Base-by-base conservation (phyloP, 2,888 invertebrate genomes). In the Cyclophora punctaria region DNA sequence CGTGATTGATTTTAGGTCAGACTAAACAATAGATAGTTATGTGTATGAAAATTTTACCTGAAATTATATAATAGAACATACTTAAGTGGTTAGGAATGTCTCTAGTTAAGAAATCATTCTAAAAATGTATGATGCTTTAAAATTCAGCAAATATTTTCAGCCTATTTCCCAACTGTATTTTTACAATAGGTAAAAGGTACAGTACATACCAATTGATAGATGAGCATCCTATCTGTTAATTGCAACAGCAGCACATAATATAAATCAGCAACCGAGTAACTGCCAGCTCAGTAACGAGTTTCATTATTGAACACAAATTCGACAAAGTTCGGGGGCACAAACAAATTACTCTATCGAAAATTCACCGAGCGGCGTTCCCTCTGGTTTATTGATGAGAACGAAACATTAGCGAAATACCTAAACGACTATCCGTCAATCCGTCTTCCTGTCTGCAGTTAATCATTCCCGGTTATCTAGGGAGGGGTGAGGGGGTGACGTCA, bases 351-450 rank as follows among this genome's bases (percentile, higher is more conserved):
- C 48, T 48, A 60, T 62, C 54, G 50, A 46, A 47, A 58, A 63
- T 49, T 56, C 49, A 48, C 4, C 58, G 51, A 58, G 34, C 45
- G 59, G 60, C 57, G 62, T 57, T 65, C 71, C 63, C 61, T 66
- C 71, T 78, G 78, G 78, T 81, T 80, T 82, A 85, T 85, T 85
- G 83, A 83, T 83, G 86, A 83, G 80, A 73, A 69, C 64, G 72
- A 67, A 65, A 73, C 86, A 86, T 87, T 86, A 86, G 85, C 84
- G 77, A 84, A 67, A 87, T 87, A 81, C 87, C 85, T 78, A 81
- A 87, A 80, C 78, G 84, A 83, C 85, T 87, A 87, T 87, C 87
- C 85, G 87, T 87, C 86, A 85, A 84, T 85, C 83, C 80, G 82
- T 84, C 87, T 88, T 83, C 80, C 85, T 79, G 85, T 79, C 84